These are phyloP conservation scores for human (Homo sapiens) DNA, from an alignment of 2,113 vertebrate species.

Conservation along the genomic window DNA sequence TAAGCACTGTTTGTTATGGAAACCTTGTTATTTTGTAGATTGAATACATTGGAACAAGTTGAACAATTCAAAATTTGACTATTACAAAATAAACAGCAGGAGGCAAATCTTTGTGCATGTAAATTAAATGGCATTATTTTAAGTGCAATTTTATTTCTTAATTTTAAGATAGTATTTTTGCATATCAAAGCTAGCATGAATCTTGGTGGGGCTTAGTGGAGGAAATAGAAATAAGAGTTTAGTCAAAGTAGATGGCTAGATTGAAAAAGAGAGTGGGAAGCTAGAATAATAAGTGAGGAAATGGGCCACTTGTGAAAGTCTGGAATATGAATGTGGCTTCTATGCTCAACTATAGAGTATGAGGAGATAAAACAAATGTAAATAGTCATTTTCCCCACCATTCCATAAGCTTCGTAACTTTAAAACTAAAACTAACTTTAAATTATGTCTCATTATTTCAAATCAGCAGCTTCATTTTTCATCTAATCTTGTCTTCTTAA, in stretches of 20 bases:
- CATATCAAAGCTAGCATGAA: background rate
- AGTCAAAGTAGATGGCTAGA: background rate
- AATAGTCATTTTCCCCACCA: background rate
- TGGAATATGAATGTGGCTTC: background rate
- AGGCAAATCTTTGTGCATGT: background rate
- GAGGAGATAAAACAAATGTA: background rate
- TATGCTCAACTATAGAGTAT: slow-evolving; percentile 23
- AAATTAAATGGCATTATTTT: background rate
- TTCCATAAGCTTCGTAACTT: background rate
- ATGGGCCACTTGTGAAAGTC: background rate
- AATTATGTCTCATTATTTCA: background rate
- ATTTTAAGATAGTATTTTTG: background rate
- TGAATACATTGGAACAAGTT: slow-evolving; percentile 11
- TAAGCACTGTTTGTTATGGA: slow-evolving; percentile 6
- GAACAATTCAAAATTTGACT: background rate
- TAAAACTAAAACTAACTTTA: background rate
- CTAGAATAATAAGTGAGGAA: background rate
- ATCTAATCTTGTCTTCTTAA: background rate
- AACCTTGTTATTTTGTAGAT: background rate
- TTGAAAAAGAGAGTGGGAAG: background rate
- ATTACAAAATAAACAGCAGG: background rate
- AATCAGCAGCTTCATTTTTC: background rate
- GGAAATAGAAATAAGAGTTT: background rate
- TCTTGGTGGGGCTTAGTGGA: background rate
- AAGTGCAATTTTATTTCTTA: slow-evolving; percentile 11